Base-by-base conservation (phyloP, 2,797 vertebrate species). In the Sparus aurata region DNA sequence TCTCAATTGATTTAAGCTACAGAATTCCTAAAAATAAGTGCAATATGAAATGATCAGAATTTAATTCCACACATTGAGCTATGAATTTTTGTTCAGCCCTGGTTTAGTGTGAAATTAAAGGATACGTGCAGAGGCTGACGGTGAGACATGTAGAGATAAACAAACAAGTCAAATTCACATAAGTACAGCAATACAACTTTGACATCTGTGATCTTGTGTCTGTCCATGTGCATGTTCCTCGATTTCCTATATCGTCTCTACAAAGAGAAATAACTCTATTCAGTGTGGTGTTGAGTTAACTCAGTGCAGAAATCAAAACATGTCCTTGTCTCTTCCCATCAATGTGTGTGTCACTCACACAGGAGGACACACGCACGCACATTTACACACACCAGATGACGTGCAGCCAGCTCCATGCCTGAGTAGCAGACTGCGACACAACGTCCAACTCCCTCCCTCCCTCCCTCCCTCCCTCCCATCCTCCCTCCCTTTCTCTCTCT, bases 371-470 rank as follows among this genome's bases (percentile, higher is more conserved):
- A 69, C 62, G 63, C 46, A 76, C 67, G 75, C 70, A 41, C 54
- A 72, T 17, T 30, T 16, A 38, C 20, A 22, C 49, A 79, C 57
- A 59, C 30, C 12, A n/a, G 83, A 89, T 82, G 87, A 85, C 79
- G 53, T 87, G 83, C 86, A 83, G 81, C 69, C 17, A 43, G 77
- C 73, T 74, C 69, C 18, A 12, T 74, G 72, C 71, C 75, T 34
- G 69, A 77, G 85, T 41, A 85, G 85, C 90, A 93, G 83, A 93
- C 89, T 92, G 93, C 90, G 91, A 90, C 92, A 93, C 84, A 75
- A 67, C 81, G 20, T 86, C 85, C 79, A 67, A 34, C 73, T 63
- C 81, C 49, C 68, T 64, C 85, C 70, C 80, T 77, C 69, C 30
- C 58, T 43, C 68, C 22, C 25, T 50, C 68, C 55, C 47, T 13